These are phyloP conservation scores for Erannis defoliaria DNA, from an alignment of 2,888 invertebrate genomes.

Conservation along the genomic window DNA sequence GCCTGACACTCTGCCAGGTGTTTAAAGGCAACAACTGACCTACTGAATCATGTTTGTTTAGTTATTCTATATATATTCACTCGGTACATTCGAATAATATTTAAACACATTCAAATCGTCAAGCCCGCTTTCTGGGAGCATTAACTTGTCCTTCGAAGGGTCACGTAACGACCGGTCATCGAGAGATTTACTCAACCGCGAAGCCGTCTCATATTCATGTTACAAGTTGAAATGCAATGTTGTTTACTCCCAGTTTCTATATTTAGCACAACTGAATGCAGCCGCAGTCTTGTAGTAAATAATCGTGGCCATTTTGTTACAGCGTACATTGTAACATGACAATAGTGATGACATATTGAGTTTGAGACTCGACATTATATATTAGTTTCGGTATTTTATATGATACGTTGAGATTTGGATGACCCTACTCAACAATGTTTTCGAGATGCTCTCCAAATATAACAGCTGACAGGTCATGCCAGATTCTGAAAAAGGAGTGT, in stretches of 20 bases:
- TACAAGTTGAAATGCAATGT: conserved; percentile 17
- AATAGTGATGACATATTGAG: background rate
- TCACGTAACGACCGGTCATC: conserved; percentile 13
- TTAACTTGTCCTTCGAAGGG: conserved; percentile 25
- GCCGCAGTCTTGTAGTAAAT: conserved; percentile 16
- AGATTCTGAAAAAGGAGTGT: too few species aligned
- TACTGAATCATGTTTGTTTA: background rate
- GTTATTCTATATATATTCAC: background rate
- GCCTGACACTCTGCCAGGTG: too few species aligned
- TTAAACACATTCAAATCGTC: background rate
- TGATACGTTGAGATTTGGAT: too few species aligned
- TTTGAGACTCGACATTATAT: background rate
- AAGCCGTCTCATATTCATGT: background rate
- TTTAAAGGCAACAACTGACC: too few species aligned
- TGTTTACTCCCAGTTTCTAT: conserved; percentile 23
- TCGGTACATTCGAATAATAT: too few species aligned
- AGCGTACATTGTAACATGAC: background rate
- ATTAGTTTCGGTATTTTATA: too few species aligned
- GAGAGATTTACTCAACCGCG: conserved; percentile 14
- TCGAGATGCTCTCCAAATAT: too few species aligned
- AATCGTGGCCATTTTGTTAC: conserved; percentile 8
- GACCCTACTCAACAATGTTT: too few species aligned
- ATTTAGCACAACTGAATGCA: conserved; percentile 27
- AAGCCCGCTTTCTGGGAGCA: conserved; percentile 6
- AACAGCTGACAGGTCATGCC: too few species aligned